Evolutionary conservation across 37 sponge, comb jelly and placozoan species (phyloP), one percentile per base, ranked within the genome.

Genomic region (Oopsacas minuta): DNA sequence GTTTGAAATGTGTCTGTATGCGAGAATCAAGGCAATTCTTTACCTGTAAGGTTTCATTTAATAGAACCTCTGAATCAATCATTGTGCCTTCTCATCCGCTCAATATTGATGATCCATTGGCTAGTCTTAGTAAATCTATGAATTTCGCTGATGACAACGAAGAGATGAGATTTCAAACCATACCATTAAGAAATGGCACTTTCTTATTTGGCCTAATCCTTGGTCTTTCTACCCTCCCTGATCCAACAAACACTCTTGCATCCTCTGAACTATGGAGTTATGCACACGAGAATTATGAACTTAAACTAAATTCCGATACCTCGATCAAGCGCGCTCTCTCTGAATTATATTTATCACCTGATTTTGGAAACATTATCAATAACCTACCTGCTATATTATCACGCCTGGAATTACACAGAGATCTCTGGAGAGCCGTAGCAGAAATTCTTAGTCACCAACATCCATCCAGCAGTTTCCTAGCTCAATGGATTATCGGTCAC

Each of bases 391-490:
- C 22, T 3, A 61, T 61, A 25, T 3, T 20, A 5, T 61, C 75
- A 10, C 75, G 75, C 28, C 22, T 61, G 30, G 75, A 61, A 12
- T n/a, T 61, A 61, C 75, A 61, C 28, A 3, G 75, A 20, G 75
- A 61, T 61, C 30, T 61, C 22, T 61, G 75, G 75, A 10, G 75
- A n/a, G 75, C 75, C 28, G 28, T 61, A 34, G 30, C 75, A 25
- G 75, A 61, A 12, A 61, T 61, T 61, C 75, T 61, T 20, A 61
- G 75, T 12, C 75, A 61, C 28, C 75, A 61, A n/a, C 75, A 61
- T 61, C 75, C 20, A 32, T 61, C 75, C 75, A 61, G 75, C 75
- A 61, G 75, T 61, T 61, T 61, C 30, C 75, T 61, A 61, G 75
- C 75, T 34, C 75, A 61, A 3, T 61, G 75, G 75, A 61, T 61